Evolutionary conservation across 2,888 invertebrate species (phyloP).

Genomic region (Eumerus sabulonum): DNA sequence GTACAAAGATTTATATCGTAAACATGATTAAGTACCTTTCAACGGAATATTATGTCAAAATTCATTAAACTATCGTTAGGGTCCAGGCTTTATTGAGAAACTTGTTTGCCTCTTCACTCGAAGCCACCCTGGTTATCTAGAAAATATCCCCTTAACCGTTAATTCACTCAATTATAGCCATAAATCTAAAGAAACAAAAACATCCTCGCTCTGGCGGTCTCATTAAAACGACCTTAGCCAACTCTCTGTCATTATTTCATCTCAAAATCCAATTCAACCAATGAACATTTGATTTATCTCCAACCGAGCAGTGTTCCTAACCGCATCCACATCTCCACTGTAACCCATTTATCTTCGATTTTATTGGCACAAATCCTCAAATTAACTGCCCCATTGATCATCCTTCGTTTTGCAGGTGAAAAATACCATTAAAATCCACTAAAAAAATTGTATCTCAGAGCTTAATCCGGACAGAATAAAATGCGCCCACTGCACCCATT

Average conservation of each 20-base stretch:
- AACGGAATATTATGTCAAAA: no score
- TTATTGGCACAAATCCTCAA: conserved; percentile 65
- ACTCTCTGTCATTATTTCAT: not conserved
- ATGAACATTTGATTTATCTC: conserved; percentile 57
- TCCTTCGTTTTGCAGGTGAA: conserved; percentile 64
- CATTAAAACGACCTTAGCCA: not conserved
- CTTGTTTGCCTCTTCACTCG: no score
- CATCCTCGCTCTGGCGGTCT: not conserved
- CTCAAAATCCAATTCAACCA: conserved; percentile 21
- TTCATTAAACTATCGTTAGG: no score
- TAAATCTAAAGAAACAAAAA: not conserved
- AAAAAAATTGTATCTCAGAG: conserved; percentile 22
- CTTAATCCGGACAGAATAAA: conserved; percentile 21
- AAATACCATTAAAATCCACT: conserved; percentile 54
- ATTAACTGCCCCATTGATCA: conserved; percentile 64
- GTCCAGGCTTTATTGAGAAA: no score
- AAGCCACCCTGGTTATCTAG: conserved; percentile 1
- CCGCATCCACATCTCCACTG: conserved; percentile 40
- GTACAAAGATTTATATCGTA: no score
- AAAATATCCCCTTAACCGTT: conserved; percentile 1
- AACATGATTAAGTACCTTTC: no score
- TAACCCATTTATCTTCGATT: conserved; percentile 47
- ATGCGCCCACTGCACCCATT: conserved; percentile 37
- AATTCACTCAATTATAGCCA: not conserved
- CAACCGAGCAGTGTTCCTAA: conserved; percentile 31